Conservation (phyloP, 2,113 vertebrate species). For the Formicarius rufipectus region DNA sequence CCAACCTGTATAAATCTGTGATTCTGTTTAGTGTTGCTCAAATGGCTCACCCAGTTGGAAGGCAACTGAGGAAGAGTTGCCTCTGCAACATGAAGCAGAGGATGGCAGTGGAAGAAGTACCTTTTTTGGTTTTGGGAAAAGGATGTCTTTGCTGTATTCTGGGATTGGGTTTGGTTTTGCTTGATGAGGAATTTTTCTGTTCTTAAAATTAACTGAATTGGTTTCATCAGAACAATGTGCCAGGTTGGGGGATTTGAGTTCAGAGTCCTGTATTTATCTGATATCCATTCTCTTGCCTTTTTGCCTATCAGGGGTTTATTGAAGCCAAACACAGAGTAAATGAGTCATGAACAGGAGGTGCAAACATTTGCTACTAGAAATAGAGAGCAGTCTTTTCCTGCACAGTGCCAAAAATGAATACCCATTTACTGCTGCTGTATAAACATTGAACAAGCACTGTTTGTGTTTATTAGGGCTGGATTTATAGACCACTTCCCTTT, state of each 20-base stretch:
- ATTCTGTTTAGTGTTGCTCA: neutral
- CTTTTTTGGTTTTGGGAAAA: neutral
- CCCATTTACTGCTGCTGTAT: slow-evolving; percentile 36
- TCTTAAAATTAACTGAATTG: neutral
- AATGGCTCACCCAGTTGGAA: neutral
- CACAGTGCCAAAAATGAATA: slow-evolving; percentile 55
- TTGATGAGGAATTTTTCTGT: neutral
- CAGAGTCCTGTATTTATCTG: neutral
- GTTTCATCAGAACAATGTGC: neutral
- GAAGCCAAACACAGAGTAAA: neutral
- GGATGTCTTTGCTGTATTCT: neutral
- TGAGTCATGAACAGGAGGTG: slow-evolving; percentile 49
- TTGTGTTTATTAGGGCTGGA: slow-evolving; percentile 59
- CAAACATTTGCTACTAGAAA: slow-evolving; percentile 55
- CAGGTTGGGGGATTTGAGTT: neutral
- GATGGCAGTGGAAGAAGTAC: neutral
- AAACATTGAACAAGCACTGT: slow-evolving; percentile 42
- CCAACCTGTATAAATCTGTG: neutral
- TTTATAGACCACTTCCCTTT: slow-evolving; percentile 59
- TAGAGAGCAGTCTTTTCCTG: slow-evolving; percentile 25
- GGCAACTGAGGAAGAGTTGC: too few species aligned
- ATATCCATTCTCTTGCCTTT: neutral
- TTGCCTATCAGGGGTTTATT: neutral
- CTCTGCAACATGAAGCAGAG: neutral
- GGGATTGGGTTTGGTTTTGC: neutral